These are phyloP conservation scores for Syrphus vitripennis DNA, from an alignment of 2,888 invertebrate genomes.

Conservation along the genomic window DNA sequence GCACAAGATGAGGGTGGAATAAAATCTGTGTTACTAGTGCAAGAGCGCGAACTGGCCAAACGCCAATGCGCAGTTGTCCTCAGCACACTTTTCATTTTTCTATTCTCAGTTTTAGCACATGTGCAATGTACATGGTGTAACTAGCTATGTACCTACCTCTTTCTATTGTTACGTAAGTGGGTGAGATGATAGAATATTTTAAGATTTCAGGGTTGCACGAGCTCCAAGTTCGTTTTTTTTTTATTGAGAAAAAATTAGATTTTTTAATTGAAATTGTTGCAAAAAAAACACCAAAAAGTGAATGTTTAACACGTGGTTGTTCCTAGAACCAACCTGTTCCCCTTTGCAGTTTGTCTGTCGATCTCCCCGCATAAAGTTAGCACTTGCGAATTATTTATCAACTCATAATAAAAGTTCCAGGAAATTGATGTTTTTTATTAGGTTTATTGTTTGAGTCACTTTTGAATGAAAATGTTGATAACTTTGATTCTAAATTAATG, in stretches of 20 bases:
- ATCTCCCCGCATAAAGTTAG: background rate
- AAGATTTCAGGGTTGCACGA: conserved; percentile 31
- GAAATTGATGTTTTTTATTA: background rate
- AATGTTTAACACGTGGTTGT: conserved; percentile 13
- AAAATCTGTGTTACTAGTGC: conserved; percentile 56
- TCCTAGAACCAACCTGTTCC: conserved; percentile 17
- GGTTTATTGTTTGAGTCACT: background rate
- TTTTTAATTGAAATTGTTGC: background rate
- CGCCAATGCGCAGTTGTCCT: conserved; percentile 60
- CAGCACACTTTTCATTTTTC: conserved; percentile 39
- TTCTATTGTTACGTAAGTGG: conserved; percentile 50
- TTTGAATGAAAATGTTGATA: background rate
- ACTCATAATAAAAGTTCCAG: background rate
- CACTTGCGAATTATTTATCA: background rate
- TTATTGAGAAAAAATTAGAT: background rate
- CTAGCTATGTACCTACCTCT: conserved; percentile 1
- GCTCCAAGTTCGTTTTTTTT: conserved; percentile 6
- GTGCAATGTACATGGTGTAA: background rate
- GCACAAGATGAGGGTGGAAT: background rate
- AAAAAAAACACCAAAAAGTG: background rate
- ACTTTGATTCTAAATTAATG: conserved; percentile 19
- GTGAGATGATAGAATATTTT: conserved; percentile 29
- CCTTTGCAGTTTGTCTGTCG: background rate
- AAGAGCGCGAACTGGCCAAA: conserved; percentile 53
- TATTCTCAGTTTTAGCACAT: conserved; percentile 32